Evolutionary conservation across 2,888 invertebrate species (phyloP).

Genomic region (Drosophila dives): DNA sequence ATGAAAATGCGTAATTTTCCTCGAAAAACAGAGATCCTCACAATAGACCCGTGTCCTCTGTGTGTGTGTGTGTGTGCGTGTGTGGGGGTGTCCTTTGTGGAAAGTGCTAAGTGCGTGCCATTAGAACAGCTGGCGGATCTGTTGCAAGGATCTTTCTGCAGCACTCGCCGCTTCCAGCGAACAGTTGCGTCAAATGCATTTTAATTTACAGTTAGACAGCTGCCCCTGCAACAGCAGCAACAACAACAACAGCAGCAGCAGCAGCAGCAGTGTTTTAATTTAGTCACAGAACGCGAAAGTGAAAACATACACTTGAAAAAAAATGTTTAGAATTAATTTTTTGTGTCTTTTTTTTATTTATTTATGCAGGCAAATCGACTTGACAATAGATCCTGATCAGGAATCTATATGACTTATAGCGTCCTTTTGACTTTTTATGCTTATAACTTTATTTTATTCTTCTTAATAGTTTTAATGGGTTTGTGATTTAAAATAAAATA

Average conservation of each 20-base stretch:
- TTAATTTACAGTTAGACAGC: constrained; percentile 76
- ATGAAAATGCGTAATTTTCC: constrained; percentile 76
- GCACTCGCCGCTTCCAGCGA: constrained; percentile 7
- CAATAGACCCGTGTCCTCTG: constrained; percentile 23
- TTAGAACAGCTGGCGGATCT: constrained; percentile 72
- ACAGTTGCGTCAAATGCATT: constrained; percentile 79
- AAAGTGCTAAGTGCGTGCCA: constrained; percentile 75
- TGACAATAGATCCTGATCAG: neutral
- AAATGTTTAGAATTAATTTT: neutral
- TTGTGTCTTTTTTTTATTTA: no score
- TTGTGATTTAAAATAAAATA: no score
- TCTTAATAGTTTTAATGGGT: no score
- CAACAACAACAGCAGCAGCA: constrained; percentile 9
- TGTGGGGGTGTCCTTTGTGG: constrained; percentile 70
- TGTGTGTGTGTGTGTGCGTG: constrained; percentile 10
- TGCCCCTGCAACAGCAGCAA: constrained; percentile 12
- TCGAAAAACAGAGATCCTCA: constrained; percentile 61
- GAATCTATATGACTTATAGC: neutral
- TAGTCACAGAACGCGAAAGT: constrained; percentile 39
- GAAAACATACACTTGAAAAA: constrained; percentile 2
- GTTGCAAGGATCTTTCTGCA: constrained; percentile 7
- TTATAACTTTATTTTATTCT: no score
- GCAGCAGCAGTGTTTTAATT: constrained; percentile 56
- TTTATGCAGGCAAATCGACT: no score
- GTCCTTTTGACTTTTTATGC: neutral